A percentile compares a stretch with the other conserved stretches of the same genome.
Evolutionary conservation across 2,113 vertebrate species (phyloP).

Genomic region (Erythrolamprus reginae): DNA sequence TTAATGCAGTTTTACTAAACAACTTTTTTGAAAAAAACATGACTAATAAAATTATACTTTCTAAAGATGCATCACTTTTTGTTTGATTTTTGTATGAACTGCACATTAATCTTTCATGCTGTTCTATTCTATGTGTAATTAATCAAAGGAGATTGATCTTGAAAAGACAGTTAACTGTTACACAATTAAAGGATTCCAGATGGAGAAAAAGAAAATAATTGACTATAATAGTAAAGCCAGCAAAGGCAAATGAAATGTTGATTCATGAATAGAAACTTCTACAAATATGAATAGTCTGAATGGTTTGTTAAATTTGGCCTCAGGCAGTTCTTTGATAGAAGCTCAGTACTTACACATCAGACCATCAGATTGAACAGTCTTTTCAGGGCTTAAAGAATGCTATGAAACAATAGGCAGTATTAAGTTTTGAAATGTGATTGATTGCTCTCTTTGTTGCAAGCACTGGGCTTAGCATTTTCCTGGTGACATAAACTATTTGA

Average conservation of each 20-base stretch:
- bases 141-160: slow-evolving; percentile 21
- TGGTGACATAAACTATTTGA: background rate
- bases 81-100: slow-evolving; percentile 21
- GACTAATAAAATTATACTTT: slow-evolving; percentile 13
- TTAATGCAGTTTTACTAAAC: background rate
- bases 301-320: background rate
- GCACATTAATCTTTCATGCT: slow-evolving; percentile 5
- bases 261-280: slow-evolving; percentile 20
- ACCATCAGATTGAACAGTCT: background rate
- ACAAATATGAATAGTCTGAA: slow-evolving; percentile 9
- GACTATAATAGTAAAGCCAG: slow-evolving; percentile 19
- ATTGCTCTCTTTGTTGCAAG: background rate
- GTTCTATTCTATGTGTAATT: slow-evolving; percentile 21
- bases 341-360: background rate
- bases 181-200: slow-evolving; percentile 16
- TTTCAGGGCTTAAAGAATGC: background rate
- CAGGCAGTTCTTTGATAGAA: background rate
- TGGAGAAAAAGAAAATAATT: slow-evolving; percentile 12
- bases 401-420: background rate
- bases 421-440: background rate
- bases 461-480: background rate
- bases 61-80: slow-evolving; percentile 4
- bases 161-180: slow-evolving; percentile 20
- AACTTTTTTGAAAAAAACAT: background rate
- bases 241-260: slow-evolving; percentile 23